Evolutionary conservation across 2,888 invertebrate species (phyloP).

Genomic region (Ochropleura plecta): DNA sequence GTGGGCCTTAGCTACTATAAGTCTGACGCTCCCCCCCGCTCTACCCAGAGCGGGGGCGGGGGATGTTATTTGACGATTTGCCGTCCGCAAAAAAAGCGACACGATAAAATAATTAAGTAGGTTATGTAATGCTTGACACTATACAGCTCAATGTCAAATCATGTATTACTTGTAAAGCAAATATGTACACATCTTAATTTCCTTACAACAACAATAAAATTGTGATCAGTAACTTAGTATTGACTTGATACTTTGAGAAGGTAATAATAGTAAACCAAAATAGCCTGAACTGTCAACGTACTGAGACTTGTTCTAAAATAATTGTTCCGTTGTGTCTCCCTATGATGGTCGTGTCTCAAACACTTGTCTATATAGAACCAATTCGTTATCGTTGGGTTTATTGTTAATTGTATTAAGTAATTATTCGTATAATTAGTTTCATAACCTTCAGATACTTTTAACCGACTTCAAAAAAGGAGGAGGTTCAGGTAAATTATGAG

Average conservation of each 20-base stretch:
- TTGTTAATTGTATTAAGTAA: slow-evolving; percentile 35
- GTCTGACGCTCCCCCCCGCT: too few species aligned
- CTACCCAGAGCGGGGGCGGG: too few species aligned
- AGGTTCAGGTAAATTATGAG: too few species aligned
- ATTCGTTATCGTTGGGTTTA: slow-evolving; percentile 28
- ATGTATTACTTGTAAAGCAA: slow-evolving; percentile 35
- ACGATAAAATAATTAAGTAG: slow-evolving; percentile 16
- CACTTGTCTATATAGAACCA: slow-evolving; percentile 55
- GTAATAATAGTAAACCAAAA: slow-evolving; percentile 54
- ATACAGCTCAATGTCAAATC: slow-evolving; percentile 50
- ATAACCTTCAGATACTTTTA: not conserved
- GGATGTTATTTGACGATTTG: too few species aligned
- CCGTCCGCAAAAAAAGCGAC: not conserved
- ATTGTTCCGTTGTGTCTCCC: slow-evolving; percentile 20
- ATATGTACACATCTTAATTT: slow-evolving; percentile 67
- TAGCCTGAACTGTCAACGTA: slow-evolving; percentile 47
- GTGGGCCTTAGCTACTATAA: too few species aligned
- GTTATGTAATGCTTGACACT: slow-evolving; percentile 36
- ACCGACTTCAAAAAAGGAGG: too few species aligned
- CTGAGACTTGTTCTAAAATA: not conserved
- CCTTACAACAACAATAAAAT: slow-evolving; percentile 65
- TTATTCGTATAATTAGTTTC: slow-evolving; percentile 12
- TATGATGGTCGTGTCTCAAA: slow-evolving; percentile 37
- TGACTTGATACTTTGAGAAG: slow-evolving; percentile 68
- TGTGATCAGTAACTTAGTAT: slow-evolving; percentile 65